phyloP scores from a whole-genome alignment of 2,888 invertebrate species.

The Mythimna ferrago region DNA sequence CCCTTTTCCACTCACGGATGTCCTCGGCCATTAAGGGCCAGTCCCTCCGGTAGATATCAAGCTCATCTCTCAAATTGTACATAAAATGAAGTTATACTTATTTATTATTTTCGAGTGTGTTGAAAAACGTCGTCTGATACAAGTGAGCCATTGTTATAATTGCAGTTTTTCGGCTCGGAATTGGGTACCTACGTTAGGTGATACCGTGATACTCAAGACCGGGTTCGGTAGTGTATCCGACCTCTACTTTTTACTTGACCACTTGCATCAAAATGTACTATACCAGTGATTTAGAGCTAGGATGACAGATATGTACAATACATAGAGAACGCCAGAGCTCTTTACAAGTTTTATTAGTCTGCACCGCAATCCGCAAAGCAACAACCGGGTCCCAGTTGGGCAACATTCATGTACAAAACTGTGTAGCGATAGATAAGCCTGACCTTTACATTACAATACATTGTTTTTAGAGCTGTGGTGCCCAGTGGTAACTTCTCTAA shows the following conservation, averaged over 20 bases:
- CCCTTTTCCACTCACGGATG: too few species aligned
- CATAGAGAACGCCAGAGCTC: not conserved
- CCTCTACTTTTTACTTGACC: not conserved
- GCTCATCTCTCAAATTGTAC: too few species aligned
- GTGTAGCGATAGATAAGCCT: slow-evolving; percentile 1
- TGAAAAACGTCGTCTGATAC: too few species aligned
- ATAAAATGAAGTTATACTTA: too few species aligned
- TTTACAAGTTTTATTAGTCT: slow-evolving; percentile 37
- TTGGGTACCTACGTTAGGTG: too few species aligned
- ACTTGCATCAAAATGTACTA: not conserved
- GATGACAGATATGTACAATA: not conserved
- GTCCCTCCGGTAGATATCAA: too few species aligned
- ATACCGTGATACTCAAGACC: too few species aligned
- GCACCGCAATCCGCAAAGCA: slow-evolving; percentile 30
- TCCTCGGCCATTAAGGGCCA: too few species aligned
- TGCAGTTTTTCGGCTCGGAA: too few species aligned
- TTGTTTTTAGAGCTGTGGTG: not conserved
- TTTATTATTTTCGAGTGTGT: too few species aligned
- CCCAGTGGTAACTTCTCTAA: too few species aligned
- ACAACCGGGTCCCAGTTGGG: slow-evolving; percentile 9
- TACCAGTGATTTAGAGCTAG: not conserved
- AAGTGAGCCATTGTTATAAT: too few species aligned
- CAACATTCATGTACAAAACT: slow-evolving; percentile 3
- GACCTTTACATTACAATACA: not conserved
- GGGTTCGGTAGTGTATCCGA: not conserved